These are phyloP conservation scores for Theocolax elegans DNA, from an alignment of 1,140 invertebrate genomes.

Conservation along the genomic window DNA sequence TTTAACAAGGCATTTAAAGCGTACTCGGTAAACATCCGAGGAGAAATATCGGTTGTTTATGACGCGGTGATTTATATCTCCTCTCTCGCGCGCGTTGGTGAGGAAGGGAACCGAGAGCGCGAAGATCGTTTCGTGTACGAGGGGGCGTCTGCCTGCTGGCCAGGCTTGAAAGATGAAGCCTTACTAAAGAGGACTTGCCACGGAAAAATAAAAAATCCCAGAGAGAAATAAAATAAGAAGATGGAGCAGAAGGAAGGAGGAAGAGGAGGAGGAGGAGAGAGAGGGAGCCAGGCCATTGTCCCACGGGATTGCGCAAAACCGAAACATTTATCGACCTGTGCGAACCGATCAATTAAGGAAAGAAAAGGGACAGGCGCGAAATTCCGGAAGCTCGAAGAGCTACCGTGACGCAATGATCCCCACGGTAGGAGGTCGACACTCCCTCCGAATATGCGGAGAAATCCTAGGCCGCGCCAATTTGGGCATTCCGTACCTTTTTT, in stretches of 20 bases:
- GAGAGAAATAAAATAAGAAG: neutral
- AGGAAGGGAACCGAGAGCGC: conserved; percentile 27
- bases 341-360: conserved; percentile 32
- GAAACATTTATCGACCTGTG: conserved; percentile 31
- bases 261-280: neutral
- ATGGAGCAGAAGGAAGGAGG: neutral
- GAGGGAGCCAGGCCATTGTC: neutral
- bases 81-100: conserved; percentile 41
- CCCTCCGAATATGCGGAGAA: conserved; percentile 28
- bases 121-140: conserved; percentile 21
- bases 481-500: no score
- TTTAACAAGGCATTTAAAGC: conserved; percentile 69
- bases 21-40: conserved; percentile 68
- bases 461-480: conserved; percentile 33
- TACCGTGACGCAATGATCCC: conserved; percentile 23
- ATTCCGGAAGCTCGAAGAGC: conserved; percentile 32
- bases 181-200: no score
- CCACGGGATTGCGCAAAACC: conserved; percentile 15
- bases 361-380: conserved; percentile 11
- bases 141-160: conserved; percentile 19
- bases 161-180: neutral
- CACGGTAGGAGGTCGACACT: conserved; percentile 35
- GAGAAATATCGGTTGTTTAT: conserved; percentile 68
- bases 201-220: neutral
- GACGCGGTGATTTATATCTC: conserved; percentile 66